Evolutionary conservation across 2,797 vertebrate genomes (phyloP).

Genomic region (Epinephelus awoara): DNA sequence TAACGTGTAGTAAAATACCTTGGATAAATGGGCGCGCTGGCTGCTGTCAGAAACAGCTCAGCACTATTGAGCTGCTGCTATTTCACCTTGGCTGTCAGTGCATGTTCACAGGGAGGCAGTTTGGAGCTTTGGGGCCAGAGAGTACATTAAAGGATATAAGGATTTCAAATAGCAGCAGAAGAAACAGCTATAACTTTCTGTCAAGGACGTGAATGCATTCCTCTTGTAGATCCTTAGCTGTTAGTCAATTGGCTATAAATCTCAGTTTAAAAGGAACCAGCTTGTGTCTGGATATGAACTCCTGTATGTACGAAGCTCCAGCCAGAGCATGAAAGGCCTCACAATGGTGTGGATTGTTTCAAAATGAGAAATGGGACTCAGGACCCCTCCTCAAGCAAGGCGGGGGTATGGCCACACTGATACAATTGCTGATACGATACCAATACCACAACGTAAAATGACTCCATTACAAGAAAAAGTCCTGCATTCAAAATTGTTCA

Average conservation of each 20-base stretch:
- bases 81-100: constrained; percentile 35
- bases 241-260: constrained; percentile 59
- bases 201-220: constrained; percentile 48
- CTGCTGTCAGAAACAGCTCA: constrained; percentile 23
- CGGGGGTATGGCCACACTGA: too few species aligned
- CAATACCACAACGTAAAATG: too few species aligned
- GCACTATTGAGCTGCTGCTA: constrained; percentile 6
- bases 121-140: constrained; percentile 23
- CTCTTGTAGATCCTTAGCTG: constrained; percentile 56
- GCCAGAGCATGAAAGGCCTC: constrained; percentile 40
- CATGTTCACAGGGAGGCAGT: constrained; percentile 19
- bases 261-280: constrained; percentile 68
- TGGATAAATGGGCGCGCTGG: neutral
- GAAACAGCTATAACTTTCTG: constrained; percentile 37
- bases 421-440: too few species aligned
- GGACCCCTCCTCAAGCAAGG: neutral
- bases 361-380: constrained; percentile 17
- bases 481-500: too few species aligned
- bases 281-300: constrained; percentile 52
- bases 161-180: constrained; percentile 46
- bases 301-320: constrained; percentile 6
- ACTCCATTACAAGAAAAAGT: too few species aligned
- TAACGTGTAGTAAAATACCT: constrained; percentile 5
- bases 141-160: constrained; percentile 40
- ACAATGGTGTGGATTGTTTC: constrained; percentile 38